These are phyloP conservation scores for Spondyliosoma cantharus DNA, from an alignment of 2,797 vertebrate species.

Conservation along the genomic window DNA sequence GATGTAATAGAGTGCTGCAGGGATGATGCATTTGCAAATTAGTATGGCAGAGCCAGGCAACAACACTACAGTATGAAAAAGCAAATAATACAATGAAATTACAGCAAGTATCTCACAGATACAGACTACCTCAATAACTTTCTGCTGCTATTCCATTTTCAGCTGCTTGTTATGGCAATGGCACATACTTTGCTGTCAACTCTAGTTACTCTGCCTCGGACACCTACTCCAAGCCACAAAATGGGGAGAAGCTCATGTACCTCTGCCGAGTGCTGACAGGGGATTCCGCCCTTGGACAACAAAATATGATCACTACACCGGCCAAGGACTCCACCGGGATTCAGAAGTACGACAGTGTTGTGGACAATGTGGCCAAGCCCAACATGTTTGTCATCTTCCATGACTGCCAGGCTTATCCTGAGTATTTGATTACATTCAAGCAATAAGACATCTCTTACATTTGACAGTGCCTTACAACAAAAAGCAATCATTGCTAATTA, in stretches of 20 bases:
- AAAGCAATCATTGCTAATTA: neutral
- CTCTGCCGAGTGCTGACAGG: constrained; percentile 90
- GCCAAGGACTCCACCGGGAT: constrained; percentile 60
- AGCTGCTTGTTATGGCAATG: constrained; percentile 85
- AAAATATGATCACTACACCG: constrained; percentile 79
- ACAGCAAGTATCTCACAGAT: neutral
- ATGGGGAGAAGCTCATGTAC: constrained; percentile 86
- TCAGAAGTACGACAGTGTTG: constrained; percentile 86
- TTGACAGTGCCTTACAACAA: neutral
- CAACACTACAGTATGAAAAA: too few species aligned
- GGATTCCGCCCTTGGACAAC: constrained; percentile 67
- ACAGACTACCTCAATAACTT: neutral
- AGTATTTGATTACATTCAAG: constrained; percentile 91
- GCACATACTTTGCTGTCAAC: constrained; percentile 90
- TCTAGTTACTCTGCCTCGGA: constrained; percentile 83
- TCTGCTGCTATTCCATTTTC: constrained; percentile 52
- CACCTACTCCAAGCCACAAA: constrained; percentile 80
- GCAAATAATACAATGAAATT: too few species aligned
- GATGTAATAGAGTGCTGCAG: too few species aligned
- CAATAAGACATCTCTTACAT: constrained; percentile 29
- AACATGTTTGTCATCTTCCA: constrained; percentile 89
- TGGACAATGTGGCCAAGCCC: constrained; percentile 69
- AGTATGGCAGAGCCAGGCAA: too few species aligned
- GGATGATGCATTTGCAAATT: too few species aligned
- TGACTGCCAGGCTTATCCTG: constrained; percentile 90